Base-by-base conservation (phyloP, 2,888 invertebrate genomes). In the Alloplasta piceator region DNA sequence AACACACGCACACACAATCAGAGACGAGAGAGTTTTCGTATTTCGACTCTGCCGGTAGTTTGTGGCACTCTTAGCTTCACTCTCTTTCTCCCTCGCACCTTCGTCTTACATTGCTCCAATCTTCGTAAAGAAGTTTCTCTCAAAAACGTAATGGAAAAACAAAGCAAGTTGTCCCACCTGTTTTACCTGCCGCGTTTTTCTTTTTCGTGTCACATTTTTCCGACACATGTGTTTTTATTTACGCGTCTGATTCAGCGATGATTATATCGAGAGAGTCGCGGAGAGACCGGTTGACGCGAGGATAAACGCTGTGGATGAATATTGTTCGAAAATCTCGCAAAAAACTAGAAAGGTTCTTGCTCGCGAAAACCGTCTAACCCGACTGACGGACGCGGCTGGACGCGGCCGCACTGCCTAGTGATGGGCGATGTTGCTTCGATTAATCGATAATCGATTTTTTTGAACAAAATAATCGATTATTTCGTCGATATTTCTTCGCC, bases 351-450 rank as follows among this genome's bases (percentile, higher is more conserved):
- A 78, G 71, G 75, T 60, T n/a, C n/a, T n/a, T n/a, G 67, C 78
- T 55, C 52, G 46, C 52, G 70, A 16, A 55, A 85, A 83, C 86
- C 76, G 70, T 85, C n/a, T 16, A 82, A 71, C 83, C 70, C 83
- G 78, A 26, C 77, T 85, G 80, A 85, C 85, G 80, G 87, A 87
- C 90, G 89, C 90, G 88, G 86, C 84, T n/a, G n/a, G n/a, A n/a
- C n/a, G n/a, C n/a, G n/a, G n/a, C n/a, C n/a, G n/a, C n/a, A n/a
- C n/a, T n/a, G n/a, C n/a, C n/a, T n/a, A n/a, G n/a, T n/a, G n/a
- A n/a, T n/a, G n/a, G n/a, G n/a, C n/a, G n/a, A n/a, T n/a, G n/a
- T n/a, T n/a, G n/a, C n/a, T n/a, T n/a, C n/a, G n/a, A n/a, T n/a
- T n/a, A n/a, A n/a, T n/a, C n/a, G n/a, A n/a, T n/a, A n/a, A n/a